phyloP scores from a whole-genome alignment of 2,888 invertebrate species.

The Hypolimnas misippus region DNA sequence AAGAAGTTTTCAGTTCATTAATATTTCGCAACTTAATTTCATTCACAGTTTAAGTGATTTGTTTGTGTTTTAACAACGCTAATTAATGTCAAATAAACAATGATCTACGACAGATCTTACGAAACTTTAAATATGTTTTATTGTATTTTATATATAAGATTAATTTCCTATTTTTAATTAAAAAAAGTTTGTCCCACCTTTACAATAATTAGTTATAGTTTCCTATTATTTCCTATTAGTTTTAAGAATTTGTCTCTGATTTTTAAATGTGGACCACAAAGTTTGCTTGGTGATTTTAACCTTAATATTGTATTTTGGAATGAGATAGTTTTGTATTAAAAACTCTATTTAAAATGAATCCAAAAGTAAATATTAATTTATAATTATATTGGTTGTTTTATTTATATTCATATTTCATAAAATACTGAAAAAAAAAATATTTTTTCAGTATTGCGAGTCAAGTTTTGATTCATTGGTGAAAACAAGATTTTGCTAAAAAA shows the following conservation, averaged over 20 bases:
- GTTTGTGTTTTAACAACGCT: constrained; percentile 5
- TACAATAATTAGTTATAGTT: constrained; percentile 15
- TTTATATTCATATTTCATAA: neutral
- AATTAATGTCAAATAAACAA: constrained; percentile 11
- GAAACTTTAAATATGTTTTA: neutral
- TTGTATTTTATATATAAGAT: neutral
- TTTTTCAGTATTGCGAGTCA: neutral
- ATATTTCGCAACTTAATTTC: constrained; percentile 18
- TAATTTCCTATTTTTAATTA: constrained; percentile 2
- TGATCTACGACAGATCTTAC: neutral
- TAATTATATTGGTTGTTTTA: constrained; percentile 1
- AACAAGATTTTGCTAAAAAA: too few relatives aligned
- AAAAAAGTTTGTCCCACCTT: constrained; percentile 37
- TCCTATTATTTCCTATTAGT: constrained; percentile 15
- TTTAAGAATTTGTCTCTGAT: constrained; percentile 12
- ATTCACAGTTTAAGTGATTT: constrained; percentile 15
- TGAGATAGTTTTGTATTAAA: constrained; percentile 8
- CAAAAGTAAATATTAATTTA: constrained; percentile 3
- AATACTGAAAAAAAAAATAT: neutral
- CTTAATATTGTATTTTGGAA: neutral
- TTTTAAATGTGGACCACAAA: constrained; percentile 23
- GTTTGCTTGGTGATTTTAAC: constrained; percentile 2
- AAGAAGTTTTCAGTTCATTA: constrained; percentile 13
- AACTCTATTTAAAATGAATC: too few relatives aligned
- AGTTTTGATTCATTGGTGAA: too few relatives aligned